Base-by-base conservation (phyloP, 2,888 invertebrate species). In the Sacculina carcini region DNA sequence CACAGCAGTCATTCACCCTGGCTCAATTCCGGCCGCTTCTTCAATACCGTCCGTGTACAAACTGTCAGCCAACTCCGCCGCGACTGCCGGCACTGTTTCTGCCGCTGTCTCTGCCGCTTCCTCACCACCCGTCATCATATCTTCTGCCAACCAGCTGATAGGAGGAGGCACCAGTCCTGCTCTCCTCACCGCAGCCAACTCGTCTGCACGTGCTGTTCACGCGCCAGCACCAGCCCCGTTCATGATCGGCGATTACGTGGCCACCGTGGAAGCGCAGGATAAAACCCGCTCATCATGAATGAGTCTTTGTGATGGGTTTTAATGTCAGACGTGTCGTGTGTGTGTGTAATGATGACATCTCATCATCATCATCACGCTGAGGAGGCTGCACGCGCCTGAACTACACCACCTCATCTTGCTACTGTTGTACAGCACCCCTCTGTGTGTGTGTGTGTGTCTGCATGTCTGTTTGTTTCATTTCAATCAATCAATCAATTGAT, bases 181-280 rank as follows among this genome's bases (percentile, higher is more conserved):
- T 56, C 68, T 77, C 61, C 76, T 78, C 59, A 67, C 69, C 6
- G 68, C 66, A 10, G 28, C 19, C 28, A 50, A 26, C 48, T 29
- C 23, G 12, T 39, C 38, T 6, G 36, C 36, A 5, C 10, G 34
- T 19, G 26, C 19, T 5, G 14, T 19, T 4, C 10, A 5, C 76
- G 76, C 56, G 73, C 77, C 59, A 77, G 75, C 65, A 73, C 74
- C 60, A 77, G 74, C 64, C n/a, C n/a, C n/a, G n/a, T 68, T 78
- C 62, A 78, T 78, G 78, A 78, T 78, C 60, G 78, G 78, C 50
- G 78, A 78, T 64, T 78, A 78, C 64, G 77, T 76, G 55, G 73
- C 73, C 54, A 72, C 74, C 39, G 71, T 19, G 16, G 44, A 71
- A 7, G 16, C 28, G 16, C n/a, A n/a, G n/a, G n/a, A n/a, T n/a